Evolutionary conservation across 2,113 vertebrate species (phyloP), one percentile per base, ranked within the genome.

Genomic region (Crocuta crocuta): DNA sequence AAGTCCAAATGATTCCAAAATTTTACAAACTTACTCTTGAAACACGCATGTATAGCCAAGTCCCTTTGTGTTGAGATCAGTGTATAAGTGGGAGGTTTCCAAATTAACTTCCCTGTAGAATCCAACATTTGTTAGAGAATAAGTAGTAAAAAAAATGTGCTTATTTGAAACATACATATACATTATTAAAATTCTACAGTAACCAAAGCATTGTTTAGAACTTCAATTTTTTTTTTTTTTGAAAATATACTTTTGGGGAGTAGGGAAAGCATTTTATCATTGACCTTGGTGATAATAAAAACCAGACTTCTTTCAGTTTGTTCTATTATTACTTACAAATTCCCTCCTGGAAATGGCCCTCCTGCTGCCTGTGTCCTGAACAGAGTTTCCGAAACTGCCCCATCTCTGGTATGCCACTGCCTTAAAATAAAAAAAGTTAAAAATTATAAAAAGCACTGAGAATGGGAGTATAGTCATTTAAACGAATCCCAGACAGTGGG

Each of bases 281-380:
- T 87, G 55, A 88, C 15, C 45, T 95, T 84, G 70, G 26, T 76
- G 39, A 90, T 91, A 66, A 70, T 94, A 65, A 85, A 94, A 95
- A 66, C 11, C 45, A 95, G 55, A 86, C 11, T 73, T n/a, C 45
- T 48, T 92, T 96, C 61, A 48, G 26, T 71, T 86, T 33, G 11
- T 82, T 92, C 92, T 28, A 92, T 88, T 94, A n/a, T 24, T 58
- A 71, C 82, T 92, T 90, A 65, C 39, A 94, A 93, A 76, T 87
- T 94, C n/a, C 74, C 24, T 84, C 39, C 48, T 28, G 31, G 19
- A 28, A 76, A 65, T 6, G 8, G 8, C 1, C 43, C 4, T 23
- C 31, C n/a, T 53, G 10, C 15, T 81, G 66, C 70, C 73, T 63
- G 48, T 15, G 82, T 19, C 39, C 12, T 53, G 61, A 93, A 53